Conservation (phyloP, 1,140 invertebrate genomes). For the Ostrea edulis region DNA sequence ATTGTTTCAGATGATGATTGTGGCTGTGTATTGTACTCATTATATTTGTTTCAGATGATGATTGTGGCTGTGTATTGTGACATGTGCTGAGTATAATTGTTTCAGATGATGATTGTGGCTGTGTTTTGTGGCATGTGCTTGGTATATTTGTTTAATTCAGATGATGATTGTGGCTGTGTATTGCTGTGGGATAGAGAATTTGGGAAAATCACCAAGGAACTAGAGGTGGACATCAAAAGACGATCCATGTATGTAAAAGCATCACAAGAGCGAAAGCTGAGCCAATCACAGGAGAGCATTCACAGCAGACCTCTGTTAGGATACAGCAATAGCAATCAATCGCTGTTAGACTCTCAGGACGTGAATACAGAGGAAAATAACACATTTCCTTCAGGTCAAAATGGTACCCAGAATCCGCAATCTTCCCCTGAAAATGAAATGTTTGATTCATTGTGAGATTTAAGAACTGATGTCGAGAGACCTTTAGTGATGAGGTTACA, state of each 20-base stretch:
- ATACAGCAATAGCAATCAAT: neutral
- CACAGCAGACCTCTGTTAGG: neutral
- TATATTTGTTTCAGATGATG: conserved; percentile 55
- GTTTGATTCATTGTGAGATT: neutral
- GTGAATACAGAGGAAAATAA: neutral
- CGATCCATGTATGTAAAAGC: neutral
- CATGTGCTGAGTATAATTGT: no score
- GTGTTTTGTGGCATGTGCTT: neutral
- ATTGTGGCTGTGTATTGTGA: conserved; percentile 66
- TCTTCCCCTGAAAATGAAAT: neutral
- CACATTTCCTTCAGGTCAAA: neutral
- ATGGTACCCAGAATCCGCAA: neutral
- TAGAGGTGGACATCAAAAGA: conserved; percentile 1
- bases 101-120: no score
- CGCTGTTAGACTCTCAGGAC: neutral
- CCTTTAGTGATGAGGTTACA: no score
- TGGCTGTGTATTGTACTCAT: neutral
- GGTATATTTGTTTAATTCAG: conserved; percentile 44
- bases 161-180: conserved; percentile 67
- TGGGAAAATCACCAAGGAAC: conserved; percentile 5
- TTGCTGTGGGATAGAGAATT: conserved; percentile 67
- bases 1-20: neutral
- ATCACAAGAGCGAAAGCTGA: neutral
- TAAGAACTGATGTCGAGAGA: neutral
- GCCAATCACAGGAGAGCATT: neutral